Evolutionary conservation across 1,140 invertebrate species (phyloP).

Genomic region (Drosophila tristis): DNA sequence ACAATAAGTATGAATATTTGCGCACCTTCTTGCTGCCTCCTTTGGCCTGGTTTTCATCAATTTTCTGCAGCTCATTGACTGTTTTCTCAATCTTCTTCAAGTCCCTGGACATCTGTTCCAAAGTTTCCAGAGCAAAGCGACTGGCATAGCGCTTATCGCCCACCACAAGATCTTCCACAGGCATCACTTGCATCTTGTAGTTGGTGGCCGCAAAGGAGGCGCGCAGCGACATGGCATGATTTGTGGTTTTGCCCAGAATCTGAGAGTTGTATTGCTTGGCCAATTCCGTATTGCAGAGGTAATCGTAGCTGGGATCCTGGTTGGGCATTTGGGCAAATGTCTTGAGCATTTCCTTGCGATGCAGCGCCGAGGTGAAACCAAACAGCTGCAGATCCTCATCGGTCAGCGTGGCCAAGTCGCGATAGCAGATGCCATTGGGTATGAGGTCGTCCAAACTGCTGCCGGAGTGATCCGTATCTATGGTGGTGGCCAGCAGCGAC

Average conservation of each 20-base stretch:
- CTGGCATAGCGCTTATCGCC: conserved; percentile 81
- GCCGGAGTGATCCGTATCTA: background rate
- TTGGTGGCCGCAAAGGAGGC: conserved; percentile 70
- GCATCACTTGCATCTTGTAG: conserved; percentile 71
- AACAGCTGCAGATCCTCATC: conserved; percentile 65
- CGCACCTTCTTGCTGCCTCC: conserved; percentile 28
- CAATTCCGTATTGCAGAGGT: conserved; percentile 36
- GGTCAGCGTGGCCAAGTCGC: conserved; percentile 65
- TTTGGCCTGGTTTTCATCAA: conserved; percentile 38
- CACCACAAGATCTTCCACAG: conserved; percentile 74
- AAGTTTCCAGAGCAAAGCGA: conserved; percentile 71
- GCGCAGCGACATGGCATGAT: conserved; percentile 64
- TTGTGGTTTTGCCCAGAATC: conserved; percentile 64
- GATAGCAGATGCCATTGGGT: conserved; percentile 55
- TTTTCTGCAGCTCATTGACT: conserved; percentile 54
- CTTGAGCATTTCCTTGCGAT: conserved; percentile 51
- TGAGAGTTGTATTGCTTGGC: conserved; percentile 65
- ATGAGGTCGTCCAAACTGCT: conserved; percentile 48
- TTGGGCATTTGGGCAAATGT: conserved; percentile 65
- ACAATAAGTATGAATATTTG: background rate
- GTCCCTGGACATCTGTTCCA: conserved; percentile 34
- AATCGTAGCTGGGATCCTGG: conserved; percentile 69
- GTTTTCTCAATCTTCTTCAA: conserved; percentile 67
- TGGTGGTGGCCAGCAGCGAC: conserved; percentile 23
- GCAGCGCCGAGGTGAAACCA: conserved; percentile 41